Conservation (phyloP, 2,113 vertebrate species). For the Caranx melampygus region DNA sequence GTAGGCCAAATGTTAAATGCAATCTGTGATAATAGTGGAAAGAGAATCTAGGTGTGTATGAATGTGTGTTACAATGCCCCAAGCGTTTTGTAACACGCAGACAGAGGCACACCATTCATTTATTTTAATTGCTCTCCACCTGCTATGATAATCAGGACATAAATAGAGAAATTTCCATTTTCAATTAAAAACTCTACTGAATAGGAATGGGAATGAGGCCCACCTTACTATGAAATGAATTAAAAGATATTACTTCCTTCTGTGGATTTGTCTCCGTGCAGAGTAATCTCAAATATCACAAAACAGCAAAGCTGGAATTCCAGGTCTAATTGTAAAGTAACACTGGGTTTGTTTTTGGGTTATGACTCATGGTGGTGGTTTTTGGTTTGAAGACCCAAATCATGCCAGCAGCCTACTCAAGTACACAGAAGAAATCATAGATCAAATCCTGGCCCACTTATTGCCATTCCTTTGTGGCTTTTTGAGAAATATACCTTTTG, state of each 20-base stretch:
- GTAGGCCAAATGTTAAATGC: slow-evolving; percentile 61
- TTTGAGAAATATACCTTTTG: neutral
- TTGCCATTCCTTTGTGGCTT: neutral
- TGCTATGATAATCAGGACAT: slow-evolving; percentile 79
- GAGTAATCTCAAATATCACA: slow-evolving; percentile 5
- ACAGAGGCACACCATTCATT: slow-evolving; percentile 72
- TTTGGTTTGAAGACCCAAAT: neutral
- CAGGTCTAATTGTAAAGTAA: neutral
- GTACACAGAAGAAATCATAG: neutral
- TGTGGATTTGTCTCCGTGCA: slow-evolving; percentile 6
- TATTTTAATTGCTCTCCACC: slow-evolving; percentile 81
- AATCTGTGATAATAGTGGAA: slow-evolving; percentile 32
- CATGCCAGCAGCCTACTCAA: neutral
- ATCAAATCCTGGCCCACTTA: neutral
- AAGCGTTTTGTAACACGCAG: slow-evolving; percentile 60
- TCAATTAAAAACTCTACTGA: slow-evolving; percentile 75
- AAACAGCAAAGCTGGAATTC: slow-evolving; percentile 5
- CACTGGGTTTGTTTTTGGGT: neutral
- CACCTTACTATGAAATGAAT: slow-evolving; percentile 51
- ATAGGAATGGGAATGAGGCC: slow-evolving; percentile 56
- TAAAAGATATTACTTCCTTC: slow-evolving; percentile 46
- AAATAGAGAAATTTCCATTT: slow-evolving; percentile 82
- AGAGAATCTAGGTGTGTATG: slow-evolving; percentile 42
- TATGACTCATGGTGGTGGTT: neutral
- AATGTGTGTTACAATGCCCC: slow-evolving; percentile 47